Evolutionary conservation across 2,888 invertebrate genomes (phyloP).

Genomic region (Fragum whitleyi): DNA sequence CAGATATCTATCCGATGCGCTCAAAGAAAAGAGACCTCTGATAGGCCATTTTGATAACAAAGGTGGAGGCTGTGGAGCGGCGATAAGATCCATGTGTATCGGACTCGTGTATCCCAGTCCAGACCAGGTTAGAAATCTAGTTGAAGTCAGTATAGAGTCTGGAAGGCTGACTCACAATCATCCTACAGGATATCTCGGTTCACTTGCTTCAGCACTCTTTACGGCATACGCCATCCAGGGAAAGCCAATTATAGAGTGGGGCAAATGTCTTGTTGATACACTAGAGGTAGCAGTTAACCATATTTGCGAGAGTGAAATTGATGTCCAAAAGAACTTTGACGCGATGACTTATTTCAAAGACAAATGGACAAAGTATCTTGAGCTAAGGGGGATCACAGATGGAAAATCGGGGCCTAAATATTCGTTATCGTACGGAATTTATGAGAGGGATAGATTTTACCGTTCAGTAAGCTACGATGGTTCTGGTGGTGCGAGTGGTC

Average conservation of each 20-base stretch:
- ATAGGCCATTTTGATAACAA: slow-evolving; percentile 35
- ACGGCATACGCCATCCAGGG: slow-evolving; percentile 75
- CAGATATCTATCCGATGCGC: background rate
- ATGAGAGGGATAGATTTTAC: slow-evolving; percentile 79
- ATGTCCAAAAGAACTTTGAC: slow-evolving; percentile 74
- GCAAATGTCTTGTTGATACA: slow-evolving; percentile 73
- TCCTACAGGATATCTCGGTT: slow-evolving; percentile 81
- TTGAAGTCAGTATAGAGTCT: slow-evolving; percentile 78
- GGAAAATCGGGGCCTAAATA: slow-evolving; percentile 75
- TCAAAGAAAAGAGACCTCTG: background rate
- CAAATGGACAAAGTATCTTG: slow-evolving; percentile 78
- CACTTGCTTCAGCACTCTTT: slow-evolving; percentile 80
- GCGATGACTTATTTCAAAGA: slow-evolving; percentile 79
- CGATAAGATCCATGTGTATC: slow-evolving; percentile 83
- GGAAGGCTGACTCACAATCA: slow-evolving; percentile 83
- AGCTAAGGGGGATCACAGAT: slow-evolving; percentile 69
- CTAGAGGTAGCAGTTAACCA: slow-evolving; percentile 76
- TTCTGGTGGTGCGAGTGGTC: slow-evolving; percentile 83
- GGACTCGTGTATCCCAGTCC: slow-evolving; percentile 78
- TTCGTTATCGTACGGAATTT: slow-evolving; percentile 71
- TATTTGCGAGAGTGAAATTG: slow-evolving; percentile 68
- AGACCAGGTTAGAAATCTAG: slow-evolving; percentile 75
- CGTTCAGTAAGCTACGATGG: slow-evolving; percentile 76
- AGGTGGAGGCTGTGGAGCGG: slow-evolving; percentile 82
- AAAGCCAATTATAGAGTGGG: slow-evolving; percentile 79